Conservation (phyloP, 2,797 vertebrate species). For the Tokudaia tokunoshimensis region DNA sequence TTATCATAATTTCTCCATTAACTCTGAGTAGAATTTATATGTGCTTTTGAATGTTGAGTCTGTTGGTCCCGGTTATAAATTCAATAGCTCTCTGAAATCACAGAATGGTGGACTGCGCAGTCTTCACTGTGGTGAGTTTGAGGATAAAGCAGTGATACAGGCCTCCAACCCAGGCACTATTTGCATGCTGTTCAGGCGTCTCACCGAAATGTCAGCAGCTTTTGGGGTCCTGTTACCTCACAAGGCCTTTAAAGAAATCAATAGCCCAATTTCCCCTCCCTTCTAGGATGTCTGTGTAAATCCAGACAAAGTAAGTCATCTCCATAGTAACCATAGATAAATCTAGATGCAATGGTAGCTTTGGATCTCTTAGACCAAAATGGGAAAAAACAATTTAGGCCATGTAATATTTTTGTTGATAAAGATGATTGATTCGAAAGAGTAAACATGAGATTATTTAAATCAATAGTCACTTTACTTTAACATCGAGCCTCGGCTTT, state of each 20-base stretch:
- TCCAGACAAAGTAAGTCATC: not conserved
- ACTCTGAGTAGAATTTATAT: not conserved
- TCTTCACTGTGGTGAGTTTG: not conserved
- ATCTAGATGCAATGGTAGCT: slow-evolving; percentile 42
- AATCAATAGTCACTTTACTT: slow-evolving; percentile 2
- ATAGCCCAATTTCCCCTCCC: not conserved
- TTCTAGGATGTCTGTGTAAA: slow-evolving; percentile 25
- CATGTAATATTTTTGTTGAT: not conserved
- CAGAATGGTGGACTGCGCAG: not conserved
- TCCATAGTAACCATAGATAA: slow-evolving; percentile 55
- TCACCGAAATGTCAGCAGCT: not conserved
- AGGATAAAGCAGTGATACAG: not conserved
- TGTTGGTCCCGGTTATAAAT: not conserved
- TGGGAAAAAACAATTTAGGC: not conserved
- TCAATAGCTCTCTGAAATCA: not conserved
- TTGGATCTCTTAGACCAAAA: slow-evolving; percentile 42
- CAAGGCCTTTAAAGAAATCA: slow-evolving; percentile 14
- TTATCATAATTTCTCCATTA: not conserved
- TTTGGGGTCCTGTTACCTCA: not conserved
- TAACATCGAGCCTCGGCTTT: not conserved
- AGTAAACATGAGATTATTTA: slow-evolving; percentile 39
- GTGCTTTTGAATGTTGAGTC: slow-evolving; percentile 10
- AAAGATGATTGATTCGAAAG: slow-evolving; percentile 45
- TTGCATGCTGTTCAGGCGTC: no score
- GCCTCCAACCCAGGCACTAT: no score